phyloP scores from a whole-genome alignment of 2,797 vertebrate genomes.

The Protonibea diacanthus region DNA sequence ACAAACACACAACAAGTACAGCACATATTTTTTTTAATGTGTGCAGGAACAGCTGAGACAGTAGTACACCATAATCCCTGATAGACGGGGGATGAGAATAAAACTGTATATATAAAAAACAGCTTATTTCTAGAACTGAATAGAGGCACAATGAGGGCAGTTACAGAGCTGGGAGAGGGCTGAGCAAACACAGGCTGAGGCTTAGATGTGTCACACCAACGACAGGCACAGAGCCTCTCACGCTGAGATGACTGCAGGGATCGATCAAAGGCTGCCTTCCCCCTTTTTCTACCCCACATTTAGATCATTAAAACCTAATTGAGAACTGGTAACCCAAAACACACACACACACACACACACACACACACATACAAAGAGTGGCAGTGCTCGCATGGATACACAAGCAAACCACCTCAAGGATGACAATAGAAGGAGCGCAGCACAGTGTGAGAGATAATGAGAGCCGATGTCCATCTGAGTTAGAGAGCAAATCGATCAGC shows the following conservation, averaged over 20 bases:
- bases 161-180: slow-evolving; percentile 32
- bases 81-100: slow-evolving; percentile 15
- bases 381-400: slow-evolving; percentile 31
- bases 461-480: slow-evolving; percentile 60
- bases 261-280: slow-evolving; percentile 66
- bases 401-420: slow-evolving; percentile 40
- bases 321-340: slow-evolving; percentile 54
- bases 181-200: slow-evolving; percentile 52
- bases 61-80: background rate
- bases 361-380: slow-evolving; percentile 3
- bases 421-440: slow-evolving; percentile 52
- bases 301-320: slow-evolving; percentile 73
- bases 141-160: slow-evolving; percentile 13
- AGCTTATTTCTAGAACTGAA: slow-evolving; percentile 31
- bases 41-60: background rate
- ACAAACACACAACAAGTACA: background rate
- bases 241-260: slow-evolving; percentile 63
- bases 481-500: slow-evolving; percentile 57
- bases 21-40: background rate
- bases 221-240: slow-evolving; percentile 48
- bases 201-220: slow-evolving; percentile 57
- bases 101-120: slow-evolving; percentile 24
- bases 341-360: slow-evolving; percentile 14
- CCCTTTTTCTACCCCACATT: slow-evolving; percentile 39
- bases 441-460: slow-evolving; percentile 53